Evolutionary conservation across 2,888 invertebrate species (phyloP).

Genomic region (Lithophane leautieri): DNA sequence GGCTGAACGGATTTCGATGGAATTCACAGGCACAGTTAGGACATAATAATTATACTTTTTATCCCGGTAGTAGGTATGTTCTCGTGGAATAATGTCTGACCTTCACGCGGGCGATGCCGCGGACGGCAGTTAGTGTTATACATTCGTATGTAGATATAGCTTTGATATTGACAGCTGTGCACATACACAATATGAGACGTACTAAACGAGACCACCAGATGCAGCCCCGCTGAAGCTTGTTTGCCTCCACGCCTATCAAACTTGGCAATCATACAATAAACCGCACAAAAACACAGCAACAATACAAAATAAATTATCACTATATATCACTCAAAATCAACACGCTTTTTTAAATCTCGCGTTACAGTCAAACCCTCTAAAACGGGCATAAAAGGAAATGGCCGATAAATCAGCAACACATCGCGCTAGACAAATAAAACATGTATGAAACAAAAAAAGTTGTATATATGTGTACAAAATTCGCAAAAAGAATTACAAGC

Average conservation of each 20-base stretch:
- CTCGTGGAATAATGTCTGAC: neutral
- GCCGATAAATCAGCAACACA: slow-evolving; percentile 83
- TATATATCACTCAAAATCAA: slow-evolving; percentile 79
- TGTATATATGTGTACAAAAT: slow-evolving; percentile 80
- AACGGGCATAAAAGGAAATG: slow-evolving; percentile 84
- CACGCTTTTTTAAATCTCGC: slow-evolving; percentile 78
- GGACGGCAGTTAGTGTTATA: neutral
- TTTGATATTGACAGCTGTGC: slow-evolving; percentile 15
- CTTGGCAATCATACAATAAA: slow-evolving; percentile 45
- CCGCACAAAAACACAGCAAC: slow-evolving; percentile 64
- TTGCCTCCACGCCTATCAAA: slow-evolving; percentile 63
- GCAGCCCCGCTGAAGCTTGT: slow-evolving; percentile 39
- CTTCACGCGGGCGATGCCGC: neutral
- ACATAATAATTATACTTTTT: neutral
- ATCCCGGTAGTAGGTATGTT: neutral
- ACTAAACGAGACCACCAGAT: slow-evolving; percentile 26
- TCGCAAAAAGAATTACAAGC: slow-evolving; percentile 90
- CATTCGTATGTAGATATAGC: neutral
- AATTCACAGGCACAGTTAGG: neutral
- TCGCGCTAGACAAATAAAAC: slow-evolving; percentile 86
- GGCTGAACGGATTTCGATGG: neutral
- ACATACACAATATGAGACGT: neutral
- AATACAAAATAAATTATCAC: slow-evolving; percentile 76
- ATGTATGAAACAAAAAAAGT: slow-evolving; percentile 80
- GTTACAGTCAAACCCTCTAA: slow-evolving; percentile 84